A percentile compares a stretch with the other conserved stretches of the same genome.
These are phyloP conservation scores for Trichogramma pretiosum DNA, from an alignment of 1,140 invertebrate species.

Conservation along the genomic window DNA sequence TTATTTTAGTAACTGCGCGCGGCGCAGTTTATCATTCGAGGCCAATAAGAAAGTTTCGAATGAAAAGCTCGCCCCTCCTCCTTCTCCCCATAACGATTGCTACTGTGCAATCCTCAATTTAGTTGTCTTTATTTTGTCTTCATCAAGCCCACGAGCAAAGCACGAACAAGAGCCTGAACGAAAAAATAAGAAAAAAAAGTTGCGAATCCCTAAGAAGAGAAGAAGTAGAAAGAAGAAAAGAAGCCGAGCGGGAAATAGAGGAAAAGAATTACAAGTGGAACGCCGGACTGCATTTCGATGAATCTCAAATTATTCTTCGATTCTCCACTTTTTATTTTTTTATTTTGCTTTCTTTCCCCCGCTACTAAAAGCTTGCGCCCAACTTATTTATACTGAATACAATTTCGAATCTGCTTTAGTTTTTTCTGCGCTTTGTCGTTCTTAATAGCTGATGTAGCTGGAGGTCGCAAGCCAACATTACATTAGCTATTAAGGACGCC, in stretches of 20 bases:
- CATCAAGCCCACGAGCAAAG: conserved; percentile 9
- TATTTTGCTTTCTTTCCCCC: conserved; percentile 11
- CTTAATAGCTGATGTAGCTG: no score
- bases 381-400: no score
- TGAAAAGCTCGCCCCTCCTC: conserved; percentile 13
- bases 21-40: no score
- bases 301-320: conserved; percentile 43
- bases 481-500: no score
- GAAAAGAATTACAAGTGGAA: conserved; percentile 45
- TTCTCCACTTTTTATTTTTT: conserved; percentile 16
- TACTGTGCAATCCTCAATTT: no score
- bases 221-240: conserved; percentile 13
- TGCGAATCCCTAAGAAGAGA: conserved; percentile 19
- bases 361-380: no score
- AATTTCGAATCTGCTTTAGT: no score
- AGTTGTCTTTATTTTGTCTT: conserved; percentile 8
- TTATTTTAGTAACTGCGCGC: no score
- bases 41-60: no score
- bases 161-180: conserved; percentile 32
- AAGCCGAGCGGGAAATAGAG: conserved; percentile 24
- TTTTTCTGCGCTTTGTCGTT: no score
- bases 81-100: conserved; percentile 7
- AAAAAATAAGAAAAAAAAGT: conserved; percentile 31
- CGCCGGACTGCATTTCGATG: conserved; percentile 39
- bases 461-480: no score